Evolutionary conservation across 1,140 invertebrate genomes (phyloP).

Genomic region (Mactra quadrangularis): DNA sequence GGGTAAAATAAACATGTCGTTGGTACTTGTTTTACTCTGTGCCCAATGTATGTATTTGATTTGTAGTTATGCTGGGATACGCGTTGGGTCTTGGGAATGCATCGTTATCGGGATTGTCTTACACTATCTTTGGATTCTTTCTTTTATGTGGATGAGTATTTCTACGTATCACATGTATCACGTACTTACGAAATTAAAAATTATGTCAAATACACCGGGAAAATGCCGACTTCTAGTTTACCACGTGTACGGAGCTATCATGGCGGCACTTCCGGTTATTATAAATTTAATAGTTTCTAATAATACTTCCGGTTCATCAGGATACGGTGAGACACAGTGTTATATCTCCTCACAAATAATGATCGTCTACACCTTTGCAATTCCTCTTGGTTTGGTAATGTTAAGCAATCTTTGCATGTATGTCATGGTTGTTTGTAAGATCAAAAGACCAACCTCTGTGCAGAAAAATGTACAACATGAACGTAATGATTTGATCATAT

Average conservation of each 20-base stretch:
- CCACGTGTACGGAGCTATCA: too few relatives aligned
- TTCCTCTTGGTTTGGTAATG: not conserved
- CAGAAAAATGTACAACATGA: not conserved
- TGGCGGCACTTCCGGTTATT: not conserved
- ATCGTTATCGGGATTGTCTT: too few relatives aligned
- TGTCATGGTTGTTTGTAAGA: not conserved
- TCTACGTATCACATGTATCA: slow-evolving; percentile 34
- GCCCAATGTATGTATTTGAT: too few relatives aligned
- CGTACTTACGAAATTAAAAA: not conserved
- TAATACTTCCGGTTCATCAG: not conserved
- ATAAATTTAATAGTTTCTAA: not conserved
- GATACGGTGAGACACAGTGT: not conserved
- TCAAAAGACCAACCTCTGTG: not conserved
- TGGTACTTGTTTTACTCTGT: too few relatives aligned
- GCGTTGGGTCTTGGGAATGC: too few relatives aligned
- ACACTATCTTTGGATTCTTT: too few relatives aligned
- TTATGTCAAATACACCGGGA: not conserved
- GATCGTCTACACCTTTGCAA: not conserved
- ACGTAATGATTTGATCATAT: not conserved
- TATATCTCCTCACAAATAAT: not conserved
- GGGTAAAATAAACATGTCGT: too few relatives aligned
- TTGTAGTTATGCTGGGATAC: too few relatives aligned
- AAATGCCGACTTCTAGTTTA: not conserved
- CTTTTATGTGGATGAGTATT: slow-evolving; percentile 42
- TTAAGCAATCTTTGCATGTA: not conserved